Percentiles rank a stretch among this genome's conserved stretches.
These are phyloP conservation scores for Leptodactylus fuscus DNA, from an alignment of 2,113 vertebrate species.

Conservation along the genomic window DNA sequence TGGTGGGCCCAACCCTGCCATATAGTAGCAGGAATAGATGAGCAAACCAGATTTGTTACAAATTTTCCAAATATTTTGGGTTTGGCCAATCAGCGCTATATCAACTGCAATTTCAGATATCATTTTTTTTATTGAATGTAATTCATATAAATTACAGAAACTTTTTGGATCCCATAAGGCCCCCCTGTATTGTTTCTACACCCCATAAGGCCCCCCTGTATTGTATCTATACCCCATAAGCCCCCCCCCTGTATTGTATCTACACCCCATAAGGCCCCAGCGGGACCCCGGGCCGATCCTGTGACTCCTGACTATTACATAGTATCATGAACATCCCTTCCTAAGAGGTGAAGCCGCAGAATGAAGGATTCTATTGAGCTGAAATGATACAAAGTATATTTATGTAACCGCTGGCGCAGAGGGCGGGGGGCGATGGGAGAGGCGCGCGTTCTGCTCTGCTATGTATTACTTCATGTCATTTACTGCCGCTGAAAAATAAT, in stretches of 20 bases:
- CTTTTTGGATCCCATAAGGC: neutral
- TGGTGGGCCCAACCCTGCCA: no score
- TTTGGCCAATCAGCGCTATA: no score
- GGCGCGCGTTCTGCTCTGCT: slow-evolving; percentile 8
- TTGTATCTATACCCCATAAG: no score
- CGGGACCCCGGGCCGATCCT: neutral
- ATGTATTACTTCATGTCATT: slow-evolving; percentile 36
- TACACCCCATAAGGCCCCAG: neutral
- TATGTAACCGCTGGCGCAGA: neutral
- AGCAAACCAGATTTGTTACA: no score
- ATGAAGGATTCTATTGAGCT: slow-evolving; percentile 3
- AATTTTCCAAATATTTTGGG: no score
- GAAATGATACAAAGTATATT: neutral
- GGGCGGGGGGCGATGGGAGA: no score
- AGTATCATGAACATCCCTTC: neutral
- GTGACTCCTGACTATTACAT: neutral
- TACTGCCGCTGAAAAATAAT: slow-evolving; percentile 27
- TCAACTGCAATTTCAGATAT: no score
- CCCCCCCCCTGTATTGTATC: no score
- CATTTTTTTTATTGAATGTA: neutral
- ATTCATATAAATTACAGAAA: neutral
- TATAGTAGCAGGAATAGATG: no score
- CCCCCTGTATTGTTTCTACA: no score
- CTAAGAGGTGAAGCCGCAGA: neutral
- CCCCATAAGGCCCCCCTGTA: no score